phyloP scores from a whole-genome alignment of 2,797 vertebrate species.

The Acrossocheilus wenchowensis region DNA sequence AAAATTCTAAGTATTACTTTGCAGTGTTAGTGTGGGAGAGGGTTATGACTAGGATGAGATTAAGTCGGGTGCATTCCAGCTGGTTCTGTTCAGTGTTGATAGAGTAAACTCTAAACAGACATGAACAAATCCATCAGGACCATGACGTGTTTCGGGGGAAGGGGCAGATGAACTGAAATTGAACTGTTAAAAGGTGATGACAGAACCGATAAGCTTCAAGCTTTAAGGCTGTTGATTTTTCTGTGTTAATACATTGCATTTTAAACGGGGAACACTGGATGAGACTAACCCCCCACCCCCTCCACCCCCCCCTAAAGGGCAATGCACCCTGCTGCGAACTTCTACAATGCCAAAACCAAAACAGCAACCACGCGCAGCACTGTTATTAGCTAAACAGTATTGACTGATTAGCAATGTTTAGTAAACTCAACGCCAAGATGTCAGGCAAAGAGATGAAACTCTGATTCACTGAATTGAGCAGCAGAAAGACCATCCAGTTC shows the following conservation, averaged over 20 bases:
- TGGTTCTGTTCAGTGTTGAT: slow-evolving; percentile 56
- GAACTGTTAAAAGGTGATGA: slow-evolving; percentile 16
- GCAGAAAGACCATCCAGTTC: slow-evolving; percentile 65
- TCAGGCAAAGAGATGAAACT: slow-evolving; percentile 73
- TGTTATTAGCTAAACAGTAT: slow-evolving; percentile 81
- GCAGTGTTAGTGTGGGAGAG: slow-evolving; percentile 17
- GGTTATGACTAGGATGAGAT: slow-evolving; percentile 36
- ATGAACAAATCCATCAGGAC: slow-evolving; percentile 52
- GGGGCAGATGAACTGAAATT: slow-evolving; percentile 5
- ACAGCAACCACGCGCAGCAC: slow-evolving; percentile 68
- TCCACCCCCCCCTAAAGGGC: slow-evolving; percentile 56
- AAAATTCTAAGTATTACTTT: slow-evolving; percentile 15
- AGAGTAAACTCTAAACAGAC: slow-evolving; percentile 60
- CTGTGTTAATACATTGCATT: not conserved
- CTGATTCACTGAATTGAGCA: slow-evolving; percentile 68
- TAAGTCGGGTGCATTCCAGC: slow-evolving; percentile 34
- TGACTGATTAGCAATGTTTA: slow-evolving; percentile 79
- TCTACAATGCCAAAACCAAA: slow-evolving; percentile 66
- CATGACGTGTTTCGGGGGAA: not conserved
- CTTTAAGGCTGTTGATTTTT: slow-evolving; percentile 6
- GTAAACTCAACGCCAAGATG: slow-evolving; percentile 77
- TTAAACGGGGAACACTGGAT: slow-evolving; percentile 33
- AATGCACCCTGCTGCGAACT: slow-evolving; percentile 67
- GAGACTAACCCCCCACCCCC: slow-evolving; percentile 56
- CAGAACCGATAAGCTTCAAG: slow-evolving; percentile 26